A percentile compares a stretch with the other conserved stretches of the same genome.
phyloP scores from a whole-genome alignment of 1,140 invertebrate genomes.

The Pectinophora gossypiella region DNA sequence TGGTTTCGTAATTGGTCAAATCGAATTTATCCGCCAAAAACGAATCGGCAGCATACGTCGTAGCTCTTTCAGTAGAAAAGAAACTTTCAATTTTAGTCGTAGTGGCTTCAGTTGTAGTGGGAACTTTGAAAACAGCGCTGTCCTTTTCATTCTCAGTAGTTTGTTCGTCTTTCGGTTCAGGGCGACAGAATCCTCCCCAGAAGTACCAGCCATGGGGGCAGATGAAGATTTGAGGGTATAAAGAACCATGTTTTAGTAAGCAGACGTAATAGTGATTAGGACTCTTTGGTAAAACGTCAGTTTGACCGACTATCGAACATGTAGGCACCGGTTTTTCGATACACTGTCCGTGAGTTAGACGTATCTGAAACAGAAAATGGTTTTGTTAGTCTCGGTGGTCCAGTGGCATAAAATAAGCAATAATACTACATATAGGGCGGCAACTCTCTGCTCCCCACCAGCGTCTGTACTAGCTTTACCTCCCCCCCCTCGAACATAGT shows the following conservation, averaged over 20 bases:
- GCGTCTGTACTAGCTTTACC: too few species aligned
- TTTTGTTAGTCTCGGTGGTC: too few species aligned
- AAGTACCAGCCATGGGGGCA: constrained; percentile 63
- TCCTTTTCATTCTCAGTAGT: constrained; percentile 12
- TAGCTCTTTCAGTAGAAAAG: constrained; percentile 51
- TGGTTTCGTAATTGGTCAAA: constrained; percentile 46
- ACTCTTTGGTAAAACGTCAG: constrained; percentile 32
- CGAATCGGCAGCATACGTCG: constrained; percentile 41
- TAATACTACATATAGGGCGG: too few species aligned
- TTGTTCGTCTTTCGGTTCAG: constrained; percentile 20
- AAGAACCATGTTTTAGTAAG: constrained; percentile 24
- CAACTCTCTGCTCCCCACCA: too few species aligned
- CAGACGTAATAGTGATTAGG: constrained; percentile 62
- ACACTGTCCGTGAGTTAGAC: constrained; percentile 50
- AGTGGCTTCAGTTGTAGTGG: constrained; percentile 13
- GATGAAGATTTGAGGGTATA: constrained; percentile 59
- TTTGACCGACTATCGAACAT: constrained; percentile 42
- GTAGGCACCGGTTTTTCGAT: constrained; percentile 34
- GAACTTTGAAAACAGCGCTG: not conserved
- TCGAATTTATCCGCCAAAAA: constrained; percentile 65
- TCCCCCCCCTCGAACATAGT: too few species aligned
- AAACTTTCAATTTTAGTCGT: constrained; percentile 33
- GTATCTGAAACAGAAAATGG: constrained; percentile 38
- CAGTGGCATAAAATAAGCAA: too few species aligned
- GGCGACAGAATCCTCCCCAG: constrained; percentile 45